Evolutionary conservation across 1,140 invertebrate species (phyloP).

Genomic region (Olivierus martensii): DNA sequence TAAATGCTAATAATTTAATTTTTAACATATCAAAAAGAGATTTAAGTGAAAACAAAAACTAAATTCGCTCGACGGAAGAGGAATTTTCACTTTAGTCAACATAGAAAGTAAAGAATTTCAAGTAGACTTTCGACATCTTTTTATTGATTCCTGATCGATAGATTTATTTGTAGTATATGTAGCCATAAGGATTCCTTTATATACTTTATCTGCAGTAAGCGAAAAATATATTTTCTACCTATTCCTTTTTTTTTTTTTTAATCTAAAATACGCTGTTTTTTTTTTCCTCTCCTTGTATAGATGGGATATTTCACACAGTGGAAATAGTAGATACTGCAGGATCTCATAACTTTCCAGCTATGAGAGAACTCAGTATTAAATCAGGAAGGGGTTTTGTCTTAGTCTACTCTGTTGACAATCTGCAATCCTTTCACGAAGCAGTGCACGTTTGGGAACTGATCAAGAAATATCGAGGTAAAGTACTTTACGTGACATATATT

Average conservation of each 20-base stretch:
- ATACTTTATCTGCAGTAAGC: neutral
- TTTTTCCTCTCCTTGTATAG: too few species aligned
- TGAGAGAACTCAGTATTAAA: slow-evolving; percentile 28
- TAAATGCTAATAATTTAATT: too few species aligned
- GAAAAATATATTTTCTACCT: neutral
- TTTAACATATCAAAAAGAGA: too few species aligned
- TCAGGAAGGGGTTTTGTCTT: slow-evolving; percentile 28
- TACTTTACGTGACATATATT: neutral
- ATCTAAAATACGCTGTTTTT: too few species aligned
- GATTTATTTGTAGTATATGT: too few species aligned
- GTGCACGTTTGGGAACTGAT: slow-evolving; percentile 22
- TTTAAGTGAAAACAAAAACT: too few species aligned
- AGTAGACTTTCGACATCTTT: too few species aligned
- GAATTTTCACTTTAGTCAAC: too few species aligned
- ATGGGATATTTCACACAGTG: slow-evolving; percentile 26
- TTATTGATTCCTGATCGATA: too few species aligned
- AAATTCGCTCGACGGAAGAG: too few species aligned
- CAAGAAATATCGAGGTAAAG: slow-evolving; percentile 21
- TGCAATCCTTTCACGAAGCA: slow-evolving; percentile 26
- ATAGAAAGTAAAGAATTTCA: too few species aligned
- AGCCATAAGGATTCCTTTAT: too few species aligned
- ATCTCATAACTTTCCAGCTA: slow-evolving; percentile 29
- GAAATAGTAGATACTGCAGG: slow-evolving; percentile 32
- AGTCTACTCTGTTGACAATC: slow-evolving; percentile 26
- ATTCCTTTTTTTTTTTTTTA: neutral